phyloP scores from a whole-genome alignment of 35 echinoderm and acorn worm genomes.

The Hemicentrotus pulcherrimus region DNA sequence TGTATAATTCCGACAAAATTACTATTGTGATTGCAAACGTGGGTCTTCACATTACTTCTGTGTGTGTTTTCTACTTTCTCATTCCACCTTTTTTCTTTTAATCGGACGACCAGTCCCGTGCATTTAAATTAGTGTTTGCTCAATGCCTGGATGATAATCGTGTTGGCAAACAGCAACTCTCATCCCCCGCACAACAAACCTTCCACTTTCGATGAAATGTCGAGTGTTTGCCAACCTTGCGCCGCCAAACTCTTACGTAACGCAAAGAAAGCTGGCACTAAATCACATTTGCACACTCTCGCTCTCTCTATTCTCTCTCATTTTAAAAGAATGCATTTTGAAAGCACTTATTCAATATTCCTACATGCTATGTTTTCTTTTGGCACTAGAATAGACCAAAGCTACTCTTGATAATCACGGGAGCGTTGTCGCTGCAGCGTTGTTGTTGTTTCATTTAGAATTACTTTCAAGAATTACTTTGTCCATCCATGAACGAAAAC shows the following conservation, averaged over 20 bases:
- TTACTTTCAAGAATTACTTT: too few species aligned
- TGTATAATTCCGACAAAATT: neutral
- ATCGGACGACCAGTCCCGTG: neutral
- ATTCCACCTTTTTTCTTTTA: neutral
- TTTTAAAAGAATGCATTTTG: neutral
- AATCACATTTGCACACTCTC: neutral
- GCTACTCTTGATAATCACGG: too few species aligned
- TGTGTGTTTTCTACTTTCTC: neutral
- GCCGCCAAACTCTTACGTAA: neutral
- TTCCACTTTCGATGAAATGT: neutral
- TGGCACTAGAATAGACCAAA: too few species aligned
- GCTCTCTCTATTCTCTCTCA: neutral
- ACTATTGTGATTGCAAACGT: neutral
- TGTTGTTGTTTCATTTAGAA: too few species aligned
- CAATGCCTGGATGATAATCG: neutral
- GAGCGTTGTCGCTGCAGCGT: too few species aligned
- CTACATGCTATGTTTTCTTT: too few species aligned
- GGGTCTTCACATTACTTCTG: neutral
- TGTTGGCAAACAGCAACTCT: neutral
- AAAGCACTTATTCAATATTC: too few species aligned
- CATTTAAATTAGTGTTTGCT: neutral
- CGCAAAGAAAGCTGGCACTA: neutral
- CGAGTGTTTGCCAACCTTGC: conserved; percentile 4
- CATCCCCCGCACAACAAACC: neutral
- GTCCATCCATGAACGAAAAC: too few species aligned